These are phyloP conservation scores for Ochropleura leucogaster DNA, from an alignment of 2,888 invertebrate species.

Conservation along the genomic window DNA sequence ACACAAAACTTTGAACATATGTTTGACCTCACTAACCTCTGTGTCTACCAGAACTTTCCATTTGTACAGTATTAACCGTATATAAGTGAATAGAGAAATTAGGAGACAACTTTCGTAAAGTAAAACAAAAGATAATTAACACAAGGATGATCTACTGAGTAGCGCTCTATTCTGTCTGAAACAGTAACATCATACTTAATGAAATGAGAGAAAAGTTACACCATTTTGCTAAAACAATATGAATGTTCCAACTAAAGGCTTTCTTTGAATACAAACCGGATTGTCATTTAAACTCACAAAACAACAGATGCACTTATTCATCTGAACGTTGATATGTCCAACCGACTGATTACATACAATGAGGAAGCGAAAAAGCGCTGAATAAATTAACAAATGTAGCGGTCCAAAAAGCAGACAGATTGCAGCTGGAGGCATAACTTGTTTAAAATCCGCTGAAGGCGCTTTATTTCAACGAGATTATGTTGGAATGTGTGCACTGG, in stretches of 20 bases:
- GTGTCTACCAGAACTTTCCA: slow-evolving; percentile 29
- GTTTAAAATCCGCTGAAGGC: slow-evolving; percentile 37
- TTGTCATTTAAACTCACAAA: neutral
- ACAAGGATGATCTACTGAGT: neutral
- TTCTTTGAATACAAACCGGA: neutral
- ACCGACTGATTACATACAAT: slow-evolving; percentile 33
- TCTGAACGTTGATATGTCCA: slow-evolving; percentile 34
- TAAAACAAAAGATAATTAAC: slow-evolving; percentile 9
- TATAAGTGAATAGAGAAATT: slow-evolving; percentile 41
- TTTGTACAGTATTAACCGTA: slow-evolving; percentile 29
- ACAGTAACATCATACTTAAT: neutral
- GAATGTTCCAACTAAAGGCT: neutral
- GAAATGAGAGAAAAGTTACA: neutral
- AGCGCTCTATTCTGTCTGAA: neutral
- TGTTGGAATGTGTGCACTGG: slow-evolving; percentile 1
- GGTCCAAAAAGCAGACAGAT: slow-evolving; percentile 24
- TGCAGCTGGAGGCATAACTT: slow-evolving; percentile 16
- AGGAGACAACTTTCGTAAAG: slow-evolving; percentile 14
- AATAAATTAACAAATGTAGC: slow-evolving; percentile 44
- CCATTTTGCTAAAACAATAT: neutral
- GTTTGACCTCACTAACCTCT: slow-evolving; percentile 28
- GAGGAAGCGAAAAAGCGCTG: slow-evolving; percentile 18
- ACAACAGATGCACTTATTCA: slow-evolving; percentile 16
- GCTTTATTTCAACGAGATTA: slow-evolving; percentile 29
- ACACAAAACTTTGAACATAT: slow-evolving; percentile 29